Conservation (phyloP, 1,140 invertebrate species). For the Mesaphorura yosii region DNA sequence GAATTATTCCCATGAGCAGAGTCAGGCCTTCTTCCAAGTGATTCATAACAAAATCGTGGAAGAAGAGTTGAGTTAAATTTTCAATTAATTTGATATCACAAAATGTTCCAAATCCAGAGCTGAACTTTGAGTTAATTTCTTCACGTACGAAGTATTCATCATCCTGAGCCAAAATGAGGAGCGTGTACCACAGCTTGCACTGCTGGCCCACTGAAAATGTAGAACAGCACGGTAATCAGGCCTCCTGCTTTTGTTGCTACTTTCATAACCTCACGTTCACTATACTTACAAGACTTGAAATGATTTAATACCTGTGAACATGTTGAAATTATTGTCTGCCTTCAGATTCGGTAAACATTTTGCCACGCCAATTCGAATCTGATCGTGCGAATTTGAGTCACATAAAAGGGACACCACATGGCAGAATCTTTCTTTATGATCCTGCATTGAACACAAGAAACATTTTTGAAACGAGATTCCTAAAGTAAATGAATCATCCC, state of each 20-base stretch:
- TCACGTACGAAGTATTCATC: slow-evolving; percentile 21
- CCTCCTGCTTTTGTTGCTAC: no score
- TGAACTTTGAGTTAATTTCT: slow-evolving; percentile 11
- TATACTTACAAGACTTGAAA: background rate
- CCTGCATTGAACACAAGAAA: background rate
- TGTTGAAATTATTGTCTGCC: no score
- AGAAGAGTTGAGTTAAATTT: slow-evolving; percentile 7
- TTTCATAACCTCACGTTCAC: no score
- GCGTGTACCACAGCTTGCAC: slow-evolving; percentile 16
- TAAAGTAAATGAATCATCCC: no score
- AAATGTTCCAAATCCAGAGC: background rate
- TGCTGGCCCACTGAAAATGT: slow-evolving; percentile 14
- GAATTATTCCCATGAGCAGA: slow-evolving; percentile 17
- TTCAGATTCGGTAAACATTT: slow-evolving; percentile 11
- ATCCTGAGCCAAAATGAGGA: slow-evolving; percentile 23
- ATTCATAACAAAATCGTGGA: background rate
- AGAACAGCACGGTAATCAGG: no score
- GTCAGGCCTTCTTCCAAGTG: slow-evolving; percentile 14
- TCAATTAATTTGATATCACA: slow-evolving; percentile 27
- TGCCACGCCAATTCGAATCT: slow-evolving; percentile 14
- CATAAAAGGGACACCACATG: background rate
- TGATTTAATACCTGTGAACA: background rate
- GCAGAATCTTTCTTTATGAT: background rate
- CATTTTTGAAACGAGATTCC: no score
- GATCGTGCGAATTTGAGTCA: slow-evolving; percentile 13